Evolutionary conservation across 2,113 vertebrate species (phyloP).

Genomic region (Tetraodon nigroviridis): DNA sequence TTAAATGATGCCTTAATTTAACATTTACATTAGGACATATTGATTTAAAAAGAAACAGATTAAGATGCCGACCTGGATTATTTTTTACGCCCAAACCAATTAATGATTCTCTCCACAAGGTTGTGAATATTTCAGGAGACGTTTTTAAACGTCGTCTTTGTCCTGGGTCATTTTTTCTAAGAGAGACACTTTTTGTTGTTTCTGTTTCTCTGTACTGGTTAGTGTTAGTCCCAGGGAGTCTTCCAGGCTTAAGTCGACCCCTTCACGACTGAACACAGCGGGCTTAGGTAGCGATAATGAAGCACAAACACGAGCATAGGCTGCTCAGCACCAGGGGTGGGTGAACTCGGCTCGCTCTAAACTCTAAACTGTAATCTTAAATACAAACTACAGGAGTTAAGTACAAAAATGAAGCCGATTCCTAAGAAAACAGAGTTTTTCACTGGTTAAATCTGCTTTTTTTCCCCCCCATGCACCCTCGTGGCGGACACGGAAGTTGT

Average conservation of each 20-base stretch:
- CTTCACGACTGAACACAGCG: conserved; percentile 59
- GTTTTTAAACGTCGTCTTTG: background rate
- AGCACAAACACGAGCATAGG: conserved; percentile 39
- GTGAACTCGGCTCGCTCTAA: conserved; percentile 31
- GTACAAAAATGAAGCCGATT: background rate
- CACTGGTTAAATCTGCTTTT: conserved; percentile 4
- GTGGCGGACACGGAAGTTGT: conserved; percentile 30
- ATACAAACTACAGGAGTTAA: too few relatives aligned
- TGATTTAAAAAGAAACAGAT: conserved; percentile 35
- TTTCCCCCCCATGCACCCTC: conserved; percentile 8
- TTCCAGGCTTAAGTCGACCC: conserved; percentile 46
- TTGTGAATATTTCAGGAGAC: background rate
- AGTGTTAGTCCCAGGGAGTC: conserved; percentile 32
- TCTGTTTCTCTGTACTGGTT: conserved; percentile 32
- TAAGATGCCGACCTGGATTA: conserved; percentile 33
- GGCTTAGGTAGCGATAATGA: conserved; percentile 37
- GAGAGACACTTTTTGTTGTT: too few relatives aligned
- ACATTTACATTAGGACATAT: conserved; percentile 29
- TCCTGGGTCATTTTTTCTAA: conserved; percentile 18
- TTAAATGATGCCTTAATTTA: conserved; percentile 48
- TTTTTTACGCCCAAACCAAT: conserved; percentile 32
- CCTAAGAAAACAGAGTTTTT: background rate
- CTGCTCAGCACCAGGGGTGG: conserved; percentile 31
- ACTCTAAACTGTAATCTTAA: conserved; percentile 2
- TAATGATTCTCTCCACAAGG: conserved; percentile 8